Evolutionary conservation across 2,113 vertebrate species (phyloP).

Genomic region (Amblyornis subalaris): DNA sequence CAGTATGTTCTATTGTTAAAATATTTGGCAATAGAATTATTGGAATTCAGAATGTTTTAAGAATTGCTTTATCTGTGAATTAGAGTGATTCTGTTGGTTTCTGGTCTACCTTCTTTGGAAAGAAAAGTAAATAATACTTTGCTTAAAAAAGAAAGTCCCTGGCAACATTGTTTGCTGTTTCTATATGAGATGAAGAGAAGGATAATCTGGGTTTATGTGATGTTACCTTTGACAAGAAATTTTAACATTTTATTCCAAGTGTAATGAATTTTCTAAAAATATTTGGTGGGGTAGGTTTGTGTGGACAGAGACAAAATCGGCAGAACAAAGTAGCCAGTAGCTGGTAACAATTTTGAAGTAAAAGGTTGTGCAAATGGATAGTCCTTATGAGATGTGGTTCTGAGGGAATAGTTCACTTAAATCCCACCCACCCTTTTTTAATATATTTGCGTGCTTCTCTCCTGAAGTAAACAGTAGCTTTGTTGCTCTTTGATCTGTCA

Average conservation of each 20-base stretch:
- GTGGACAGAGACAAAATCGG: not conserved
- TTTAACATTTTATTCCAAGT: not conserved
- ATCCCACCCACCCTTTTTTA: not conserved
- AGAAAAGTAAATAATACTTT: not conserved
- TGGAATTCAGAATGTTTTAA: not conserved
- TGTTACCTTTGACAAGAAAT: not conserved
- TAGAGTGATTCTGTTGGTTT: not conserved
- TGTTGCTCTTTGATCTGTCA: slow-evolving; percentile 13
- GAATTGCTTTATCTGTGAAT: not conserved
- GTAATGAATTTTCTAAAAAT: not conserved
- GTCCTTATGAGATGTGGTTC: not conserved
- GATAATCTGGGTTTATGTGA: not conserved
- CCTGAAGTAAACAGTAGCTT: not conserved
- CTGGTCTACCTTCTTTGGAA: not conserved
- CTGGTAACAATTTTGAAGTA: not conserved
- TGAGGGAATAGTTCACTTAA: not conserved
- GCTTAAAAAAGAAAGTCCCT: not conserved
- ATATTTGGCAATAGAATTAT: not conserved
- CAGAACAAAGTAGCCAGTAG: not conserved
- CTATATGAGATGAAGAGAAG: not conserved
- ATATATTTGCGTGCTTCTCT: not conserved
- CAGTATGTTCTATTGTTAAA: not conserved
- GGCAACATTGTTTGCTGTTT: not conserved
- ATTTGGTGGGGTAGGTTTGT: not conserved
- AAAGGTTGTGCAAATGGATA: not conserved